These are phyloP conservation scores for Lithosia quadra DNA, from an alignment of 2,888 invertebrate genomes.

Conservation along the genomic window DNA sequence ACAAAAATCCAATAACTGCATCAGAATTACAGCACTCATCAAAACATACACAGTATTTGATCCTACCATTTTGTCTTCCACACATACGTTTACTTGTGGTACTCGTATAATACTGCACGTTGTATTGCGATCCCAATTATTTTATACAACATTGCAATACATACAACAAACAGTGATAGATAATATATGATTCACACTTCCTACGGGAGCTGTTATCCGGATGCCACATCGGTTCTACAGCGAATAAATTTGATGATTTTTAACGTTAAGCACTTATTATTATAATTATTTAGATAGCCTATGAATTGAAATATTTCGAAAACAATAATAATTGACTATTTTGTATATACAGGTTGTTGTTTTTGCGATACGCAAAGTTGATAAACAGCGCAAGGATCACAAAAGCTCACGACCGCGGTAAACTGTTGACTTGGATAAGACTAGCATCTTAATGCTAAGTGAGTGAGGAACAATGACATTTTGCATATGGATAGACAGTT, in stretches of 20 bases:
- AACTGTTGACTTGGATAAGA: conserved; percentile 41
- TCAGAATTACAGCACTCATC: conserved; percentile 19
- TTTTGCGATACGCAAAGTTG: conserved; percentile 18
- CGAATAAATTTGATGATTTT: conserved; percentile 8
- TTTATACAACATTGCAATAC: conserved; percentile 36
- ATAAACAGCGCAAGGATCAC: conserved; percentile 26
- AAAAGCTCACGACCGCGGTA: conserved; percentile 43
- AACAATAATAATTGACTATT: conserved; percentile 29
- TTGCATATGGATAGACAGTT: conserved; percentile 62
- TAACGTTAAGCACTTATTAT: not conserved
- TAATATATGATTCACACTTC: conserved; percentile 29
- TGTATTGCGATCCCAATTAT: conserved; percentile 25
- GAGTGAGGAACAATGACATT: conserved; percentile 62
- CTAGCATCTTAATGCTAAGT: conserved; percentile 46
- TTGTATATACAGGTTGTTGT: conserved; percentile 37
- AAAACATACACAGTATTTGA: conserved; percentile 20
- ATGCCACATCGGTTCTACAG: conserved; percentile 24
- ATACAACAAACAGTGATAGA: conserved; percentile 13
- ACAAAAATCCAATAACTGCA: conserved; percentile 24
- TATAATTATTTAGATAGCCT: conserved; percentile 5
- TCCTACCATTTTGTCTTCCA: conserved; percentile 29
- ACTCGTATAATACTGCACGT: conserved; percentile 30
- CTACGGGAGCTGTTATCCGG: conserved; percentile 28
- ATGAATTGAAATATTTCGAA: conserved; percentile 17
- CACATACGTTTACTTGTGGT: conserved; percentile 30